These are phyloP conservation scores for Catostomus latipinnis DNA, from an alignment of 2,797 vertebrate genomes.

Conservation along the genomic window DNA sequence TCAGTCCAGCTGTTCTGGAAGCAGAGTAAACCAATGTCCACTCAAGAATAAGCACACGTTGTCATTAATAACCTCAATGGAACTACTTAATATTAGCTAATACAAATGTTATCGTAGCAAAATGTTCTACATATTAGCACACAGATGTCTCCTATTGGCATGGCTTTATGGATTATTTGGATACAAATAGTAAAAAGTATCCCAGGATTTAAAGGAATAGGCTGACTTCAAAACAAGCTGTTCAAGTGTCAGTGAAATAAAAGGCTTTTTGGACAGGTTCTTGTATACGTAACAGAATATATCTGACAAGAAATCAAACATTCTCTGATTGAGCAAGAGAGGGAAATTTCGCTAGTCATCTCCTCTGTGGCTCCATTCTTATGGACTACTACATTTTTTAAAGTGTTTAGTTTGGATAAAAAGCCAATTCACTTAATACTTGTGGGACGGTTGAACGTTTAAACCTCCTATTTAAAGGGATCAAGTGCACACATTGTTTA, in stretches of 20 bases:
- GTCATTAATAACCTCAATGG: conserved; percentile 34
- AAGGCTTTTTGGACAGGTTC: conserved; percentile 67
- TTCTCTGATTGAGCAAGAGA: conserved; percentile 72
- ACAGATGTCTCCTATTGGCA: conserved; percentile 30
- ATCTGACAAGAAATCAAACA: conserved; percentile 71
- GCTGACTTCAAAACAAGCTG: conserved; percentile 59
- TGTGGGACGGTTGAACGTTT: conserved; percentile 78
- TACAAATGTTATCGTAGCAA: conserved; percentile 24
- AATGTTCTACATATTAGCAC: conserved; percentile 32
- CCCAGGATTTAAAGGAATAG: conserved; percentile 26
- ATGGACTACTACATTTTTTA: conserved; percentile 76
- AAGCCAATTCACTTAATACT: conserved; percentile 77
- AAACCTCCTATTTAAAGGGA: conserved; percentile 79
- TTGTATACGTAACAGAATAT: conserved; percentile 62
- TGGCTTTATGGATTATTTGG: conserved; percentile 40
- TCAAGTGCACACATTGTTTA: conserved; percentile 82
- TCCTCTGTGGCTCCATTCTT: conserved; percentile 65
- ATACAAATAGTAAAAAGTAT: conserved; percentile 59
- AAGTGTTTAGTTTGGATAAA: conserved; percentile 77
- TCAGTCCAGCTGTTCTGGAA: conserved; percentile 40
- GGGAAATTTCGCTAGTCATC: conserved; percentile 66
- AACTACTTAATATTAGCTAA: conserved; percentile 34
- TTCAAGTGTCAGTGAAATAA: conserved; percentile 46
- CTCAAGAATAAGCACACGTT: conserved; percentile 33
- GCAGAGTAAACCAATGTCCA: conserved; percentile 26